Conservation (phyloP, 2,888 invertebrate genomes). For the Parnassius smintheus region DNA sequence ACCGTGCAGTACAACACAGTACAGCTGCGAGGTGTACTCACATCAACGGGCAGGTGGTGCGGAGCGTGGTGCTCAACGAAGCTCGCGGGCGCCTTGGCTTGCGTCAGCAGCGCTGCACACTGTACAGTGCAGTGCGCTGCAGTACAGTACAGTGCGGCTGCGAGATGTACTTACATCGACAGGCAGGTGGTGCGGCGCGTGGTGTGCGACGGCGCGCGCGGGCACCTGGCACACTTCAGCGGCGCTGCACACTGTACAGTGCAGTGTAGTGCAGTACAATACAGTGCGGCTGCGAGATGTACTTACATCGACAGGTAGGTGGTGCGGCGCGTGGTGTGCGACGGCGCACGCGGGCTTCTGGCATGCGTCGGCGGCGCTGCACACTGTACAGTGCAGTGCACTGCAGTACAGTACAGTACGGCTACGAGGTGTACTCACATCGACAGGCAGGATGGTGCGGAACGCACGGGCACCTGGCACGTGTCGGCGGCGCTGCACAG, state of each 20-base stretch:
- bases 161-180: constrained; percentile 42
- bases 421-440: no score
- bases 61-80: constrained; percentile 86
- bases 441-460: constrained; percentile 87
- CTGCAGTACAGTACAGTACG: no score
- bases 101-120: constrained; percentile 88
- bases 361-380: constrained; percentile 88
- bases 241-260: no score
- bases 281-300: neutral
- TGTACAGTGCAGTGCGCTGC: no score
- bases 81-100: constrained; percentile 92
- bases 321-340: constrained; percentile 82
- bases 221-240: constrained; percentile 88
- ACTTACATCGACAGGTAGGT: constrained; percentile 80
- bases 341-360: constrained; percentile 92
- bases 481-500: constrained; percentile 53
- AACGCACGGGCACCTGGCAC: constrained; percentile 93
- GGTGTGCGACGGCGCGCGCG: constrained; percentile 88
- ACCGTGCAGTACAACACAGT: no score
- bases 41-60: constrained; percentile 78
- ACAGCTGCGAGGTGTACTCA: constrained; percentile 43
- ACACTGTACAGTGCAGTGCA: constrained; percentile 58
- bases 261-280: no score
- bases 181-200: constrained; percentile 87
- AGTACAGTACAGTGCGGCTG: no score